Evolutionary conservation across 2,113 vertebrate species (phyloP).

Genomic region (Cynopterus brachyotis): DNA sequence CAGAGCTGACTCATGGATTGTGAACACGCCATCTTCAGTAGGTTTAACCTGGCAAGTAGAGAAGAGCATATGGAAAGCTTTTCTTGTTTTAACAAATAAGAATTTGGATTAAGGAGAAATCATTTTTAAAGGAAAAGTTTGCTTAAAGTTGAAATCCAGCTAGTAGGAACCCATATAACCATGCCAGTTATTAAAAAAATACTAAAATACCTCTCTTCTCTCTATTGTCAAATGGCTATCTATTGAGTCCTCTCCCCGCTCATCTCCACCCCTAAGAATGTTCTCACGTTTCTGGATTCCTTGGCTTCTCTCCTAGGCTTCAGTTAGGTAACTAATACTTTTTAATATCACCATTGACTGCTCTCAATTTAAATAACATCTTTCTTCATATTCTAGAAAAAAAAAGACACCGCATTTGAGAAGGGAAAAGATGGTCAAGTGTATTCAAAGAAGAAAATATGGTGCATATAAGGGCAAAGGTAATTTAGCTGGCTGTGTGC

Average conservation of each 20-base stretch:
- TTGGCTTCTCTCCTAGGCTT: background rate
- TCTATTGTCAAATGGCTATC: background rate
- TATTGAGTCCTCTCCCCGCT: background rate
- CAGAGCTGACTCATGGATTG: background rate
- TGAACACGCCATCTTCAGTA: background rate
- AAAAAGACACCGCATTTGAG: background rate
- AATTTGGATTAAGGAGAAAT: background rate
- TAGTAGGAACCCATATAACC: background rate
- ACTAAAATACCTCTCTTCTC: background rate
- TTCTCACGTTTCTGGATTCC: background rate
- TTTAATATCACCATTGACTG: background rate
- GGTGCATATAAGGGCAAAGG: background rate
- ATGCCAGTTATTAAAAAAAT: background rate
- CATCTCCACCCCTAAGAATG: background rate
- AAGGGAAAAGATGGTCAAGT: background rate
- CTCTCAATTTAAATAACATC: slow-evolving; percentile 14
- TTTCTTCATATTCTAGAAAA: background rate
- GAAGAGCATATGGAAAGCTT: background rate
- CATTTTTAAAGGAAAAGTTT: slow-evolving; percentile 26
- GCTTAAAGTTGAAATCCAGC: background rate
- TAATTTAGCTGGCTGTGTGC: background rate
- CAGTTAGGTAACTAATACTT: background rate
- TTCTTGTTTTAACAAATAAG: slow-evolving; percentile 13
- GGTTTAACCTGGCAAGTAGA: background rate
- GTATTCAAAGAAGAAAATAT: background rate